These are phyloP conservation scores for Somateria mollissima DNA, from an alignment of 2,797 vertebrate genomes.

Conservation along the genomic window DNA sequence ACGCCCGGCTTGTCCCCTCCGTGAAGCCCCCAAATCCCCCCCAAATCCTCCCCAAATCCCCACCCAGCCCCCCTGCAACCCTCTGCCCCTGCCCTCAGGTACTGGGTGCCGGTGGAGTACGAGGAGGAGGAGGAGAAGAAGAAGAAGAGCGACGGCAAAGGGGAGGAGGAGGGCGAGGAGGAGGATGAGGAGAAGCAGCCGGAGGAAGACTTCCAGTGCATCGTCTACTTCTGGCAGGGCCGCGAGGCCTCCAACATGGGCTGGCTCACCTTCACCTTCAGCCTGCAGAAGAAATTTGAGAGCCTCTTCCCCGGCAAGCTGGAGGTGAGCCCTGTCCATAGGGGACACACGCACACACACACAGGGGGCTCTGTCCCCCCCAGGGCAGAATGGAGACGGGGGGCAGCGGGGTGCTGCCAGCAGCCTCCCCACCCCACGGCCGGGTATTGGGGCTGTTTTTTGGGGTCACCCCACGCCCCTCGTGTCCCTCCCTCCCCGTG, in stretches of 20 bases:
- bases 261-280: slow-evolving; percentile 99
- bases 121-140: slow-evolving; percentile 87
- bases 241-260: slow-evolving; percentile 98
- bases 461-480: fast-evolving
- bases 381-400: neutral
- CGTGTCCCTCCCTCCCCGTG: neutral
- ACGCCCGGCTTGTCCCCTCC: fast-evolving
- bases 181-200: slow-evolving; percentile 90
- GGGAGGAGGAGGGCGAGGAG: slow-evolving; percentile 68
- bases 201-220: slow-evolving; percentile 97
- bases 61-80: neutral
- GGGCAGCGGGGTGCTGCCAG: neutral
- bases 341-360: neutral
- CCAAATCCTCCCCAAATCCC: fast-evolving
- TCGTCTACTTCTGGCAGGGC: slow-evolving; percentile 99
- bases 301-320: slow-evolving; percentile 95
- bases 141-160: slow-evolving; percentile 68
- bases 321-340: slow-evolving; percentile 79
- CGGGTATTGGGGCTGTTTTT: too few species aligned
- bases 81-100: slow-evolving; percentile 75
- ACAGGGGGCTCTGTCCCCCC: neutral
- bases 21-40: neutral
- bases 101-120: slow-evolving; percentile 95
- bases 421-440: too few species aligned
- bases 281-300: slow-evolving; percentile 98